Evolutionary conservation across 2,888 invertebrate genomes (phyloP), one percentile per base, ranked within the genome.

Genomic region (Flexamia atlantica): DNA sequence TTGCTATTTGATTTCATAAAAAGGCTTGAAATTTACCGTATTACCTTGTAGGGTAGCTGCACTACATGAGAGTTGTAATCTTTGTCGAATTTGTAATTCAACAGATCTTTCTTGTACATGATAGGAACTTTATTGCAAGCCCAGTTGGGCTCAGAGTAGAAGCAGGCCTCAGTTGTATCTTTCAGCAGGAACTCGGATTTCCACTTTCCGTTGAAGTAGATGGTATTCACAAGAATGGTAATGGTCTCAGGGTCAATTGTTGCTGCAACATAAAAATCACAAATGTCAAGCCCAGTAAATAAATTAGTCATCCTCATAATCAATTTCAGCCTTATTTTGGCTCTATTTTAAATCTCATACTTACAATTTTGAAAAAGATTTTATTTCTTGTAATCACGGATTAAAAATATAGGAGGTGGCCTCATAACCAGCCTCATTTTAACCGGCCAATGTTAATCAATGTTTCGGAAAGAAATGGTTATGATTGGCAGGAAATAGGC

Each of bases 181-280:
- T 88, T 89, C 14, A 90, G 89, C 85, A 94, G 92, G 89, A 96
- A 96, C 0, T 94, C 91, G 32, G 92, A 91, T 85, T 93, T 92
- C 96, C 96, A 96, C 14, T 92, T 92, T n/a, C 95, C 95, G 86
- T 95, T 94, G 91, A 95, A 96, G 89, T 95, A 95, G 88, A 96
- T 91, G 0, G 95, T 95, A 87, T 96, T 96, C 87, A 95, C 94
- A 74, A 96, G 91, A 42, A 96, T 90, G 90, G 96, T 92, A 87
- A 93, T 90, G 0, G 94, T 93, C 4, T 91, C 89, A 0, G 92
- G 89, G 30, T 89, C n/a, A 14, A 79, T 40, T 32, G n/a, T 40
- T 82, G 30, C 81, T 83, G 83, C 36, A 74, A 42, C 79, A 85
- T 89, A 17, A n/a, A n/a, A 36, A 46, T 46, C 4, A 46, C 46